Evolutionary conservation across 2,797 vertebrate species (phyloP).

Genomic region (Phoeniculus purpureus): DNA sequence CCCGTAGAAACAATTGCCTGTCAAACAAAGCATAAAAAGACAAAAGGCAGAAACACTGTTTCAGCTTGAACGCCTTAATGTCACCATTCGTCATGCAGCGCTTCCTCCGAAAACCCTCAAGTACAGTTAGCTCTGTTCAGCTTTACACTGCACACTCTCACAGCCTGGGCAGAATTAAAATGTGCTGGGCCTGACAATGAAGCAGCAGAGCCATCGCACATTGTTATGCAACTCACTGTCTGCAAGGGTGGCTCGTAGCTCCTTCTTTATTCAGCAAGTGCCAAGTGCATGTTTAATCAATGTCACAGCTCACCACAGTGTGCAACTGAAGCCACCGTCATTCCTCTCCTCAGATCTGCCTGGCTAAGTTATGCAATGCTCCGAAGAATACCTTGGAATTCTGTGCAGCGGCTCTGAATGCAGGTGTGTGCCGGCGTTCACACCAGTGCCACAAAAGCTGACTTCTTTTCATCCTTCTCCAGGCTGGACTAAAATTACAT

Average conservation of each 20-base stretch:
- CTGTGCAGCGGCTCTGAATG: conserved; percentile 70
- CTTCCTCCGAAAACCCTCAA: conserved; percentile 45
- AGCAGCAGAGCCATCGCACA: conserved; percentile 63
- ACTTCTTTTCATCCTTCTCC: conserved; percentile 35
- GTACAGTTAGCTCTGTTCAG: conserved; percentile 58
- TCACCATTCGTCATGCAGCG: conserved; percentile 62
- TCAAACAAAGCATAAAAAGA: conserved; percentile 69
- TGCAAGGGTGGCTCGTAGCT: conserved; percentile 75
- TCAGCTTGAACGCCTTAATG: conserved; percentile 71
- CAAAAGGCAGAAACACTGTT: conserved; percentile 65
- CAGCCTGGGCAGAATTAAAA: conserved; percentile 60
- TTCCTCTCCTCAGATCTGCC: conserved; percentile 59
- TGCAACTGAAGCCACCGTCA: conserved; percentile 68
- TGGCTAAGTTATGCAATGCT: conserved; percentile 83
- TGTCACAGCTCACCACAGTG: conserved; percentile 74
- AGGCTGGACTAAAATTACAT: conserved; percentile 52
- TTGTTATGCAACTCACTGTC: conserved; percentile 74
- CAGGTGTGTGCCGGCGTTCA: conserved; percentile 57
- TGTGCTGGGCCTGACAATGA: conserved; percentile 75
- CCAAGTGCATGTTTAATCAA: conserved; percentile 78
- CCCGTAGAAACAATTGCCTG: conserved; percentile 59
- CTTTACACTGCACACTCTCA: conserved; percentile 24
- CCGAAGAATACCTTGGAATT: conserved; percentile 75
- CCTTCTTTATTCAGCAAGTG: conserved; percentile 77
- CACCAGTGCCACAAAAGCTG: conserved; percentile 20